These are phyloP conservation scores for Eulemur rubriventer DNA, from an alignment of 2,797 vertebrate species.

Conservation along the genomic window DNA sequence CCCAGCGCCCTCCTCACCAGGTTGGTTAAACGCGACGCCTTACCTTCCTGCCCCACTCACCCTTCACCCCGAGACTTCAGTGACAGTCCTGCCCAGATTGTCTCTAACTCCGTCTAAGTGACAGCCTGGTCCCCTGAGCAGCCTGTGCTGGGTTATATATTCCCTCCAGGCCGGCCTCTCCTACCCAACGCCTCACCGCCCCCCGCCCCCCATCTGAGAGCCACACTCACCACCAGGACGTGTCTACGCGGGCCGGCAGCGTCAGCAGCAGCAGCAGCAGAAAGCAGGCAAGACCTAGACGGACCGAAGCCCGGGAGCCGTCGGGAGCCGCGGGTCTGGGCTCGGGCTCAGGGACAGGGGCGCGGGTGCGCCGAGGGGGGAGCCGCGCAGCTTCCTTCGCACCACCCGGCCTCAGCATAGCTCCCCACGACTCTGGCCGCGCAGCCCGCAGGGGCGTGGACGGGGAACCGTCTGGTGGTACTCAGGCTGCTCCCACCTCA, in stretches of 20 bases:
- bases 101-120: background rate
- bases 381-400: constrained; percentile 85
- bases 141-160: background rate
- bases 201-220: background rate
- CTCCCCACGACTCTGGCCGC: constrained; percentile 76
- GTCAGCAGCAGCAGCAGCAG: constrained; percentile 91
- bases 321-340: constrained; percentile 60
- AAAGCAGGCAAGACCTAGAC: constrained; percentile 74
- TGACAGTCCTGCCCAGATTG: background rate
- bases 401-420: constrained; percentile 89
- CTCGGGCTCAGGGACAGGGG: constrained; percentile 3
- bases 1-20: background rate
- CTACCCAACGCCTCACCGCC: background rate
- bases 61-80: background rate
- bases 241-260: constrained; percentile 93
- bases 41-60: no score
- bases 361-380: constrained; percentile 69
- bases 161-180: background rate
- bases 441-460: constrained; percentile 60
- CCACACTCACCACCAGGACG: constrained; percentile 95
- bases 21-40: background rate
- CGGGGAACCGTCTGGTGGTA: constrained; percentile 25
- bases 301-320: constrained; percentile 63
- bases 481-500: constrained; percentile 53
- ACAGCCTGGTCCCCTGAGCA: background rate